Percentiles rank a stretch among this genome's conserved stretches.
Evolutionary conservation across 2,113 vertebrate genomes (phyloP).

Genomic region (Pungitius pungitius): DNA sequence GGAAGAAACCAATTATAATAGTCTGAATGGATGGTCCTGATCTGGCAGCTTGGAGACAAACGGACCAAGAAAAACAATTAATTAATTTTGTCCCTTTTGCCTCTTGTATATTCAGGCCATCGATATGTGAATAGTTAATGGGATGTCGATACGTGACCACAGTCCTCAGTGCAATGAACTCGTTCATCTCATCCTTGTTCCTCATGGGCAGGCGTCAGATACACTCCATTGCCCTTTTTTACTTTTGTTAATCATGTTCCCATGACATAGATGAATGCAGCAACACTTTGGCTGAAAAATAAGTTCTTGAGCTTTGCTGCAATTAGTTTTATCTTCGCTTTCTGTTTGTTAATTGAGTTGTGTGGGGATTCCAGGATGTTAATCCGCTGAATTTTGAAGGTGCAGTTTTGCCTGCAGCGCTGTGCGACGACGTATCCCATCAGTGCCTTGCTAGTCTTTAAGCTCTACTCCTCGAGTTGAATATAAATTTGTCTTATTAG

Average conservation of each 20-base stretch:
- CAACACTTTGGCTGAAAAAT: slow-evolving; percentile 41
- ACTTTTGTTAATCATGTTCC: slow-evolving; percentile 64
- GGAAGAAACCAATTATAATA: slow-evolving; percentile 12
- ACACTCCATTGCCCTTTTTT: slow-evolving; percentile 32
- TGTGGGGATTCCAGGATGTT: slow-evolving; percentile 29
- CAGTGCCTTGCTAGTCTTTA: slow-evolving; percentile 32
- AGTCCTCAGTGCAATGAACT: slow-evolving; percentile 39
- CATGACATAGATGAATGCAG: slow-evolving; percentile 62
- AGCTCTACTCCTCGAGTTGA: slow-evolving; percentile 34
- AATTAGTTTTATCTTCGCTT: slow-evolving; percentile 44
- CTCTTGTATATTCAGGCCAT: slow-evolving; percentile 21
- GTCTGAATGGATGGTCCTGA: background rate
- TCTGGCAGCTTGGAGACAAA: slow-evolving; percentile 21
- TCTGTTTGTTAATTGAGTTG: slow-evolving; percentile 51
- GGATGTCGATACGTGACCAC: slow-evolving; percentile 62
- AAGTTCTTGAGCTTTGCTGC: slow-evolving; percentile 64
- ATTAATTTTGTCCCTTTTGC: background rate
- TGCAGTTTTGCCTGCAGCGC: slow-evolving; percentile 11
- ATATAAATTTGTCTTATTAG: slow-evolving; percentile 64
- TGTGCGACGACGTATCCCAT: slow-evolving; percentile 14
- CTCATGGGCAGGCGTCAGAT: slow-evolving; percentile 33
- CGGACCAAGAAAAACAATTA: background rate
- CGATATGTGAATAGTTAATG: slow-evolving; percentile 56
- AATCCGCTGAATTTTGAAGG: slow-evolving; percentile 19
- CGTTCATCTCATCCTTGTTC: slow-evolving; percentile 22